Conservation (phyloP, 1,140 invertebrate species). For the Lasioglossum albipes region DNA sequence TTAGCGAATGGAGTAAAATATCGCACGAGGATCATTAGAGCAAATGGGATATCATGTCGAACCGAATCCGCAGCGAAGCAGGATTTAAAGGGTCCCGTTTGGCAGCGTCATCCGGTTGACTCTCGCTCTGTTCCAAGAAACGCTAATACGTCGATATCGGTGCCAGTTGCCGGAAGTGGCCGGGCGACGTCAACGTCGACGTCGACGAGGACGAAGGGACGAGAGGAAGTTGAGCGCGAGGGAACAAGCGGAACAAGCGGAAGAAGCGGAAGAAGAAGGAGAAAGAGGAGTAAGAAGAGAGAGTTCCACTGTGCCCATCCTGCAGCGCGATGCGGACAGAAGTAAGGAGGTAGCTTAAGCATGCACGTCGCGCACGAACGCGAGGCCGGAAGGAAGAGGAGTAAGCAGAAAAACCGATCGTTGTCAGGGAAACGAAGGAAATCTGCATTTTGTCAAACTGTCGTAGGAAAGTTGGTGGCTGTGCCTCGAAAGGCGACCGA, state of each 20-base stretch:
- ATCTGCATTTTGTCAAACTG: conserved; percentile 68
- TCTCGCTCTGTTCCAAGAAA: neutral
- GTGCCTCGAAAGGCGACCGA: conserved; percentile 28
- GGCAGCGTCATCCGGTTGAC: neutral
- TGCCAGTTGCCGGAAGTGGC: neutral
- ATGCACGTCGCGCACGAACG: neutral
- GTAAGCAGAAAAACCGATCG: conserved; percentile 60
- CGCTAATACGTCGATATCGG: neutral
- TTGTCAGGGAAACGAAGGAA: conserved; percentile 65
- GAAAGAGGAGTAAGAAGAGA: neutral
- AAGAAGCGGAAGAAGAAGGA: neutral
- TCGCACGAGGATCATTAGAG: too few relatives aligned
- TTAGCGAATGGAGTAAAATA: too few relatives aligned
- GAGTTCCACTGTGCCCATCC: too few relatives aligned
- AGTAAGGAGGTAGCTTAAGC: conserved; percentile 19
- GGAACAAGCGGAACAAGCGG: neutral
- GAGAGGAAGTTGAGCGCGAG: neutral
- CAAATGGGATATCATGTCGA: neutral
- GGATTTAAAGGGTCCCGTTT: neutral
- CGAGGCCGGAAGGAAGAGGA: neutral
- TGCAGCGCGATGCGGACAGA: neutral
- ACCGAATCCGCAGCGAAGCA: neutral
- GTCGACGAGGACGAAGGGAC: neutral
- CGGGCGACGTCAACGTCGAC: neutral
- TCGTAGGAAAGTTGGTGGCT: conserved; percentile 56